These are phyloP conservation scores for Hemiscyllium ocellatum DNA, from an alignment of 2,113 vertebrate genomes.

Conservation along the genomic window DNA sequence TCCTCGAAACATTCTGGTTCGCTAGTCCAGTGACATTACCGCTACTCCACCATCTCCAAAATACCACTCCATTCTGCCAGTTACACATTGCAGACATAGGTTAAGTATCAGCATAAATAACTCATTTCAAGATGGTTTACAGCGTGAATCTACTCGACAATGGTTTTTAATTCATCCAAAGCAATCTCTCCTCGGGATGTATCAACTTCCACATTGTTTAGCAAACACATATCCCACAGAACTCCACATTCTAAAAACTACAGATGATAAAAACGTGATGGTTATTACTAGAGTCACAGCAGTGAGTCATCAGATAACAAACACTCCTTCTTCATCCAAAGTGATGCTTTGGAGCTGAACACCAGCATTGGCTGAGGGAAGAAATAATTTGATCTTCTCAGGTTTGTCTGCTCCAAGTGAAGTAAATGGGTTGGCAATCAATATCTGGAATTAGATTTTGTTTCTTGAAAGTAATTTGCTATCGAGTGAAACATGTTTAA, in stretches of 20 bases:
- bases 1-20: no score
- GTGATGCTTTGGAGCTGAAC: neutral
- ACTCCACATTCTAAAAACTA: neutral
- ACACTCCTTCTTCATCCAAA: neutral
- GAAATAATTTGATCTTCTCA: neutral
- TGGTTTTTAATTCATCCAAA: no score
- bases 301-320: neutral
- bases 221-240: neutral
- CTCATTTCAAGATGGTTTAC: no score
- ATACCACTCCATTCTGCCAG: no score
- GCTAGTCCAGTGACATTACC: no score
- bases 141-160: no score
- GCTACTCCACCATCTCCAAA: no score
- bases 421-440: neutral
- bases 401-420: neutral
- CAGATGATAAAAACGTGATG: neutral
- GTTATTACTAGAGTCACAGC: neutral
- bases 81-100: no score
- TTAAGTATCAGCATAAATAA: no score
- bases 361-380: neutral
- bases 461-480: neutral
- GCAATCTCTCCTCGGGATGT: no score
- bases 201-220: no score
- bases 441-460: neutral
- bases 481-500: neutral